These are phyloP conservation scores for Morpho helenor DNA, from an alignment of 2,888 invertebrate genomes.

Conservation along the genomic window DNA sequence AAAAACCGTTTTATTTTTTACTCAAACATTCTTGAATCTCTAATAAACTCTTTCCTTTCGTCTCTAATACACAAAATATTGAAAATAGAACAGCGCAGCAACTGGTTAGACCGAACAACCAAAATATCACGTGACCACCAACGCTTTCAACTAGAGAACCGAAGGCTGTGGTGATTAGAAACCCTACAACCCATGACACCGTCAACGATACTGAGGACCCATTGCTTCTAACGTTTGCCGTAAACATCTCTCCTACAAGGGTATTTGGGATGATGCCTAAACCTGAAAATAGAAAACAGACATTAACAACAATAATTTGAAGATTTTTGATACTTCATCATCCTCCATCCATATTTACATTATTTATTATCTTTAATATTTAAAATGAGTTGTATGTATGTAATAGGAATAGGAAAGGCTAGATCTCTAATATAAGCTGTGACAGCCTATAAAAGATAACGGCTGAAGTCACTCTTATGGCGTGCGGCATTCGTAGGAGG, in stretches of 20 bases:
- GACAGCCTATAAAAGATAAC: too few relatives aligned
- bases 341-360: too few relatives aligned
- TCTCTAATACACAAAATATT: slow-evolving; percentile 84
- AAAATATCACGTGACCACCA: slow-evolving; percentile 81
- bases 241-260: slow-evolving; percentile 31
- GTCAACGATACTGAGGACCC: slow-evolving; percentile 28
- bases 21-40: slow-evolving; percentile 83
- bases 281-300: slow-evolving; percentile 21
- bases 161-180: slow-evolving; percentile 27
- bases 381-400: too few relatives aligned
- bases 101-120: slow-evolving; percentile 74
- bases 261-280: slow-evolving; percentile 30
- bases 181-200: slow-evolving; percentile 25
- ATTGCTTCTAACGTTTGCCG: slow-evolving; percentile 30
- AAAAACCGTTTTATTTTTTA: neutral
- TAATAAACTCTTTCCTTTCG: slow-evolving; percentile 86
- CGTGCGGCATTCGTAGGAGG: too few relatives aligned
- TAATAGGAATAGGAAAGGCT: too few relatives aligned
- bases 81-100: slow-evolving; percentile 80
- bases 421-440: too few relatives aligned
- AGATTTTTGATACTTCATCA: too few relatives aligned
- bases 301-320: neutral
- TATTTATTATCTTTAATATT: too few relatives aligned
- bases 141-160: slow-evolving; percentile 41
- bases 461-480: too few relatives aligned